Evolutionary conservation across 2,797 vertebrate genomes (phyloP).

Genomic region (Hipposideros larvatus): DNA sequence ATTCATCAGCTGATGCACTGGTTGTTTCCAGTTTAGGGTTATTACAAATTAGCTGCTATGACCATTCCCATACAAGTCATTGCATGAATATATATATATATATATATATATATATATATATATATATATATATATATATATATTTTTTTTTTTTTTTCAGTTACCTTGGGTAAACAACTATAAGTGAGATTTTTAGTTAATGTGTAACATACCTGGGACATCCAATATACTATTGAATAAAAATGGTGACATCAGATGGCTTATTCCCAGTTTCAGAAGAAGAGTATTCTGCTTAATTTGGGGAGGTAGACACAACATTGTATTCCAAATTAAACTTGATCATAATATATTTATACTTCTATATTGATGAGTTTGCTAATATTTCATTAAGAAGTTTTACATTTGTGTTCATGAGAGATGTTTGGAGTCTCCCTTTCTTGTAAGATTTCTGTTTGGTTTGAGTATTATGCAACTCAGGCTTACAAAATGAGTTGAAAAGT

Average conservation of each 20-base stretch:
- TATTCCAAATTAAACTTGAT: not conserved
- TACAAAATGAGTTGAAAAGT: not conserved
- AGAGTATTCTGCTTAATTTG: not conserved
- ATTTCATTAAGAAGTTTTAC: not conserved
- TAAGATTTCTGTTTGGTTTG: not conserved
- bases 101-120: too few relatives aligned
- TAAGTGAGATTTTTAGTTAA: not conserved
- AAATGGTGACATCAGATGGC: not conserved
- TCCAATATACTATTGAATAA: not conserved
- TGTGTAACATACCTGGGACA: not conserved
- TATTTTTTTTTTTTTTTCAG: not conserved
- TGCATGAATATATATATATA: not conserved
- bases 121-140: too few relatives aligned
- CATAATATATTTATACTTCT: not conserved
- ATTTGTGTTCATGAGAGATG: not conserved
- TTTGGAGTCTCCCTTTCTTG: not conserved
- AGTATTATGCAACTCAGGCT: not conserved
- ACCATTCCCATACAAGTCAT: not conserved
- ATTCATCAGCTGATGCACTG: not conserved
- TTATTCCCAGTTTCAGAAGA: not conserved
- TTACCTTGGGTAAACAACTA: not conserved
- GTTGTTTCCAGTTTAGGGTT: not conserved
- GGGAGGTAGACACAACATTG: not conserved
- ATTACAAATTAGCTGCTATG: not conserved
- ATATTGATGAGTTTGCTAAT: not conserved